Evolutionary conservation across 2,888 invertebrate species (phyloP).

Genomic region (Micoletzkya japonica): DNA sequence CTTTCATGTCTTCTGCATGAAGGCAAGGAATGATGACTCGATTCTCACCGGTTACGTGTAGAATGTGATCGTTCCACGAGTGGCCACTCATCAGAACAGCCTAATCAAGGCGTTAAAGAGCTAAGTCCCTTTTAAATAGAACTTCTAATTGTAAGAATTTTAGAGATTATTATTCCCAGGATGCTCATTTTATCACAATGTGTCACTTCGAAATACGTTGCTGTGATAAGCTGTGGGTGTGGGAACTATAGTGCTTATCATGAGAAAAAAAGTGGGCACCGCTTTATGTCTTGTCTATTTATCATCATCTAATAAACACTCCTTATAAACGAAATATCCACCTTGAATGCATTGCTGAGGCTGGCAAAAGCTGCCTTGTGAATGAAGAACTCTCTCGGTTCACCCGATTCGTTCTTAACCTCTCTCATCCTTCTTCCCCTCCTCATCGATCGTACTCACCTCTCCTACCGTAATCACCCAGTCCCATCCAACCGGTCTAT

Average conservation of each 20-base stretch:
- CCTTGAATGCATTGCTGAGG: conserved; percentile 12
- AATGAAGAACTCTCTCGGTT: conserved; percentile 9
- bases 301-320: too few relatives aligned
- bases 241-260: too few relatives aligned
- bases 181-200: too few relatives aligned
- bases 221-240: neutral
- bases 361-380: conserved; percentile 25
- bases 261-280: too few relatives aligned
- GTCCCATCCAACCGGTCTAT: conserved; percentile 19
- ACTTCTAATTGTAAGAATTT: too few relatives aligned
- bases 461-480: conserved; percentile 20
- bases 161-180: too few relatives aligned
- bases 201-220: too few relatives aligned
- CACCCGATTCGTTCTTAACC: neutral
- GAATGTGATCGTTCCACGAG: conserved; percentile 22
- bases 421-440: neutral
- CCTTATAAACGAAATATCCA: neutral
- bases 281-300: too few relatives aligned
- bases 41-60: conserved; percentile 22
- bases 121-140: too few relatives aligned
- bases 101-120: too few relatives aligned
- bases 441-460: conserved; percentile 1
- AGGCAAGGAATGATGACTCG: conserved; percentile 17
- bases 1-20: conserved; percentile 13
- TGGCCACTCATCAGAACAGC: conserved; percentile 5